These are phyloP conservation scores for Upupa epops DNA, from an alignment of 2,113 vertebrate genomes.

Conservation along the genomic window DNA sequence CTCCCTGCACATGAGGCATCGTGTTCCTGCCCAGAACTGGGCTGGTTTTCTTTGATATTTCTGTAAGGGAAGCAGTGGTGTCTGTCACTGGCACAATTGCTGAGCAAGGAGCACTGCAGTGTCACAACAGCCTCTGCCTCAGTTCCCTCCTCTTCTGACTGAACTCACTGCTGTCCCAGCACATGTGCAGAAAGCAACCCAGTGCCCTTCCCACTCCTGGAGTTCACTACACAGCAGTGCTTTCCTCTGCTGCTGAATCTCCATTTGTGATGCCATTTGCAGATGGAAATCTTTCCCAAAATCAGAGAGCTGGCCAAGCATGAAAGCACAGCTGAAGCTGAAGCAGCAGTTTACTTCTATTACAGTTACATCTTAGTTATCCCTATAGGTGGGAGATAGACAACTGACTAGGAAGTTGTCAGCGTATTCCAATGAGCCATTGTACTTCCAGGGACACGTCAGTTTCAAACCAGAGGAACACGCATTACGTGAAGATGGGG, in stretches of 20 bases:
- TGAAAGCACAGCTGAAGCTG: not conserved
- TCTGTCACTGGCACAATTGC: not conserved
- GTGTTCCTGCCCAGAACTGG: not conserved
- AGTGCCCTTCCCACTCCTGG: not conserved
- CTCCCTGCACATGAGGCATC: not conserved
- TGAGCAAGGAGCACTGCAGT: not conserved
- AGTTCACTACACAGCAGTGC: not conserved
- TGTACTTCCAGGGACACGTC: not conserved
- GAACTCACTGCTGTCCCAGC: fast-evolving
- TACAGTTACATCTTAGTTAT: not conserved
- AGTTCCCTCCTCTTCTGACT: no score
- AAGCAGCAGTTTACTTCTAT: not conserved
- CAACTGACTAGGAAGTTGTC: not conserved
- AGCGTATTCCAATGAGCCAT: fast-evolving
- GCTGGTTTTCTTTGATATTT: fast-evolving
- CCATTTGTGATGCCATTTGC: not conserved
- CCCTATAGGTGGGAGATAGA: fast-evolving
- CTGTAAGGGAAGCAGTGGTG: not conserved
- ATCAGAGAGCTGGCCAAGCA: not conserved
- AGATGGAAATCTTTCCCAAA: not conserved
- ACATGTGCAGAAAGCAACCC: fast-evolving
- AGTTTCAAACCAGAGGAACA: not conserved
- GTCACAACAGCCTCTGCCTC: not conserved
- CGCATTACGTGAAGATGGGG: fast-evolving
- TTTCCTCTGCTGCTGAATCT: not conserved